These are phyloP conservation scores for Penaeus monodon DNA, from an alignment of 2,888 invertebrate species.

Conservation along the genomic window DNA sequence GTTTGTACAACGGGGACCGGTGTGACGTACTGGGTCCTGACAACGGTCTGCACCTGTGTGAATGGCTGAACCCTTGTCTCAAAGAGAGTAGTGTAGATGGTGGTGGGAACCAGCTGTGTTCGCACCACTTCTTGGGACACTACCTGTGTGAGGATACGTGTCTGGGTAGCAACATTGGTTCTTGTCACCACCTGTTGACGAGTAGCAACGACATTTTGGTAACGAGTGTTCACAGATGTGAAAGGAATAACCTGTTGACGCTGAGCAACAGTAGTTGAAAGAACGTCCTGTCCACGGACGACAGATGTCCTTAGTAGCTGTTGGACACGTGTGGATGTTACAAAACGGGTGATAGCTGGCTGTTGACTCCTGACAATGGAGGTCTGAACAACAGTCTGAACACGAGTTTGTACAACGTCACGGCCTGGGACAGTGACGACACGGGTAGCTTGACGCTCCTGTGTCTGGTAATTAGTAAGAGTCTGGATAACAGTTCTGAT, in stretches of 20 bases:
- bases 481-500: slow-evolving; percentile 37
- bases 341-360: slow-evolving; percentile 40
- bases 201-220: slow-evolving; percentile 48
- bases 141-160: slow-evolving; percentile 41
- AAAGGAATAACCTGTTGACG: slow-evolving; percentile 55
- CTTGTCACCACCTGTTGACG: slow-evolving; percentile 49
- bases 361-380: slow-evolving; percentile 39
- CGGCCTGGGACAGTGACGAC: slow-evolving; percentile 52
- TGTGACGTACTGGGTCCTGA: slow-evolving; percentile 55
- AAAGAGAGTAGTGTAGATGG: slow-evolving; percentile 53
- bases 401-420: slow-evolving; percentile 50
- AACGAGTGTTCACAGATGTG: slow-evolving; percentile 53
- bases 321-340: slow-evolving; percentile 28
- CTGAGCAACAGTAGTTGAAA: slow-evolving; percentile 46
- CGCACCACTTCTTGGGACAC: slow-evolving; percentile 54
- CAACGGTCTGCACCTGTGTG: slow-evolving; percentile 57
- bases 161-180: slow-evolving; percentile 58
- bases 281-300: slow-evolving; percentile 32
- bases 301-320: slow-evolving; percentile 35
- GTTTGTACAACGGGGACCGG: slow-evolving; percentile 46
- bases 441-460: slow-evolving; percentile 35
- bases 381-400: slow-evolving; percentile 60
- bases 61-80: slow-evolving; percentile 48
- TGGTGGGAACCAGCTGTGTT: slow-evolving; percentile 50
- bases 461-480: slow-evolving; percentile 47